A percentile compares a stretch with the other conserved stretches of the same genome.
Conservation (phyloP, 2,113 vertebrate species). For the Poecile atricapillus region DNA sequence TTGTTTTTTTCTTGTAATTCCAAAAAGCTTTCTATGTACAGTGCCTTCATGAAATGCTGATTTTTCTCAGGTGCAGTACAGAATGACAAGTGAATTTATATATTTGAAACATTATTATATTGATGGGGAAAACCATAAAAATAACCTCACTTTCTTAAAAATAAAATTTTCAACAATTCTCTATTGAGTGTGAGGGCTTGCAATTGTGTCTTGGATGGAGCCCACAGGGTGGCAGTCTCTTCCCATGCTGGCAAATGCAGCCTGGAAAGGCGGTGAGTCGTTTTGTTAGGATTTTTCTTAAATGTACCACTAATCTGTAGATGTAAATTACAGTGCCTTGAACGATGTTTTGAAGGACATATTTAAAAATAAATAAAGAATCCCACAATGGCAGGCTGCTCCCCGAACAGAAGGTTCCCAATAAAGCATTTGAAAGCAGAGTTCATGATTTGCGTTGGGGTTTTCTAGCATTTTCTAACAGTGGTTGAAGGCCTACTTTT, state of each 20-base stretch:
- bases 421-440: background rate
- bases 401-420: background rate
- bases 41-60: slow-evolving; percentile 68
- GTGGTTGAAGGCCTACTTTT: background rate
- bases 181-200: background rate
- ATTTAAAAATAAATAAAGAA: background rate
- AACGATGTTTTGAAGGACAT: background rate
- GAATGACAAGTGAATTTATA: background rate
- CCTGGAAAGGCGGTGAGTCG: background rate
- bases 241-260: background rate
- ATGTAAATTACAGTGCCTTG: background rate
- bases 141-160: slow-evolving; percentile 18
- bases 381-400: background rate
- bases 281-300: background rate
- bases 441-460: background rate
- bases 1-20: slow-evolving; percentile 33
- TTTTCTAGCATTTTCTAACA: background rate
- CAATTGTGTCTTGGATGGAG: background rate
- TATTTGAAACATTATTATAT: background rate
- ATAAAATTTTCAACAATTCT: slow-evolving; percentile 35
- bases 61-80: background rate
- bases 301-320: background rate
- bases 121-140: background rate
- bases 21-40: slow-evolving; percentile 39
- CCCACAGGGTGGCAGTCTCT: slow-evolving; percentile 60